phyloP scores from a whole-genome alignment of 2,888 invertebrate species.

The Leptura quadrifasciata region DNA sequence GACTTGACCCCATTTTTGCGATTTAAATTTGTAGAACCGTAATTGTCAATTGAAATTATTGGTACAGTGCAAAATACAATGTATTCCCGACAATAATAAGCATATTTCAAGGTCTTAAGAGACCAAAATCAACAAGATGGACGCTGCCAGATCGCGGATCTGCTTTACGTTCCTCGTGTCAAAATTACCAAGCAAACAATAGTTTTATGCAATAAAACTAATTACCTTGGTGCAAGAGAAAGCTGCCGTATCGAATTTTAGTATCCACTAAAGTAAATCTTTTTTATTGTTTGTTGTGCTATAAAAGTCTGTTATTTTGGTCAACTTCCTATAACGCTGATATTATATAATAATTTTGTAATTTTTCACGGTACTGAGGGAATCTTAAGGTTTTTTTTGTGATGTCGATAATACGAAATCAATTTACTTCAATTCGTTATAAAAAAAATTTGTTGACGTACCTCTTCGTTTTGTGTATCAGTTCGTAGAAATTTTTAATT shows the following conservation, averaged over 20 bases:
- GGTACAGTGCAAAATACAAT: background rate
- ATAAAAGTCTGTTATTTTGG: background rate
- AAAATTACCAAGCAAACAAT: constrained; percentile 29
- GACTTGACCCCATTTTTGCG: background rate
- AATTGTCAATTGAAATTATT: background rate
- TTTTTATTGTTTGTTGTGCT: constrained; percentile 19
- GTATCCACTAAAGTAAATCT: constrained; percentile 30
- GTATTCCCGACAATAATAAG: background rate
- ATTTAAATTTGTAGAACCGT: background rate
- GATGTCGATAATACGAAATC: no score
- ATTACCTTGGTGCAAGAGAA: constrained; percentile 31
- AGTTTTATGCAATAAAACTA: constrained; percentile 35
- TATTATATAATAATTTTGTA: background rate
- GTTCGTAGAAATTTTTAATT: no score
- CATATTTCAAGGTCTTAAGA: background rate
- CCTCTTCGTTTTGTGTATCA: no score
- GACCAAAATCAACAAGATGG: background rate
- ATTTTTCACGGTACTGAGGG: background rate
- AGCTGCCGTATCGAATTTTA: constrained; percentile 36
- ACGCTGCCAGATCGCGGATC: background rate
- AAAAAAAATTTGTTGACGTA: no score
- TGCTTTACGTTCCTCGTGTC: background rate
- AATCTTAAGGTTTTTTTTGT: no score
- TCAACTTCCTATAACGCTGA: background rate
- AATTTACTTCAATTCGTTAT: no score